Evolutionary conservation across 2,888 invertebrate species (phyloP).

Genomic region (Lasius fuliginosus): DNA sequence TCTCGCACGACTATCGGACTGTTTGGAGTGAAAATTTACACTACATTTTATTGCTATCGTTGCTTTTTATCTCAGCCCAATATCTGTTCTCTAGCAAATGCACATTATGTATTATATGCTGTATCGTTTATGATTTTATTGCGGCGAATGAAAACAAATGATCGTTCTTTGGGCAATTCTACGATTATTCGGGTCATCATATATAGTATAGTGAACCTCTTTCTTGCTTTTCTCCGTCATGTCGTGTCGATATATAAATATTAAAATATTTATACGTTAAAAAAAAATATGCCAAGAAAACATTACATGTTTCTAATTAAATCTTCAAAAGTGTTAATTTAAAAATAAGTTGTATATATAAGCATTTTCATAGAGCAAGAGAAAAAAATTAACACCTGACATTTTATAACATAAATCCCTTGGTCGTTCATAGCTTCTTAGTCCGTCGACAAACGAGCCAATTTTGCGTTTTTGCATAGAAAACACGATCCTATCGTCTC

Average conservation of each 20-base stretch:
- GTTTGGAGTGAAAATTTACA: conserved; percentile 28
- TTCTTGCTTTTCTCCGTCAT: neutral
- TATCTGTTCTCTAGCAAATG: neutral
- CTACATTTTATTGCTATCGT: conserved; percentile 16
- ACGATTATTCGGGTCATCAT: neutral
- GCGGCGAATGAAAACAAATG: conserved; percentile 26
- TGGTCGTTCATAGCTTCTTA: conserved; percentile 13
- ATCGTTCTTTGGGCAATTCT: conserved; percentile 17
- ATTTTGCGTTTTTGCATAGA: conserved; percentile 37
- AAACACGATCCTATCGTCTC: conserved; percentile 36
- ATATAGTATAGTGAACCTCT: neutral
- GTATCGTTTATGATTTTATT: neutral
- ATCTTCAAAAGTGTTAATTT: neutral
- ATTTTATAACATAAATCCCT: conserved; percentile 3
- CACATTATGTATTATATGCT: neutral
- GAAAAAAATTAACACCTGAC: neutral
- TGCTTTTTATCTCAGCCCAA: conserved; percentile 18
- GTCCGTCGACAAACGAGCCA: conserved; percentile 15
- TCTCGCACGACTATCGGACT: conserved; percentile 7
- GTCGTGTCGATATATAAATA: neutral
- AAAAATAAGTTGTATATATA: neutral
- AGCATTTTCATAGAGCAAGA: neutral
- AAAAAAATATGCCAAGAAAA: neutral
- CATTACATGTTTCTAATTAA: neutral
- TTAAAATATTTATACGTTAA: neutral